Evolutionary conservation across 1,140 invertebrate species (phyloP), one percentile per base, ranked within the genome.

Genomic region (Drosophila grimshawi): DNA sequence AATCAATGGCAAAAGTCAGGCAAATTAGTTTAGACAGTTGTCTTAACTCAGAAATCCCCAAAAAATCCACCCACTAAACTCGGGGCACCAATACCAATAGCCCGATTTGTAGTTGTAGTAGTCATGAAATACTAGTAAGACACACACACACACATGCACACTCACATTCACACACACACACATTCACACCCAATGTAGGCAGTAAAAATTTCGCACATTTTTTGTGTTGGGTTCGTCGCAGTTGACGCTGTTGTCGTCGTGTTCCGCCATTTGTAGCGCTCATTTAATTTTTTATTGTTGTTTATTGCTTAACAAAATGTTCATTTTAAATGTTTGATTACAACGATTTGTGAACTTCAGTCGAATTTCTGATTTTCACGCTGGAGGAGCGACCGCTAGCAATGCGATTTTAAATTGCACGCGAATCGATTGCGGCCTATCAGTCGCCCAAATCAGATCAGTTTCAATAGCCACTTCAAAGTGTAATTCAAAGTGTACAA

Each of bases 251-350:
- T 41, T 45, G 69, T 52, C 65, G 70, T 83, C 83, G 83, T 86
- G 83, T 72, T 86, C 85, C 80, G 83, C 85, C 80, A 80, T 88
- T 88, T 88, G 85, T 88, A 89, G 80, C 79, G 80, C 75, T 88
- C 71, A 90, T 88, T 89, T 85, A 88, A 73, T 77, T 83, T 88
- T 88, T 88, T 90, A 88, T 88, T 89, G 86, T 89, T 89, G 86
- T 89, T 89, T 88, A 88, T 88, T 90, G 86, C 85, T 90, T 57
- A 86, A 79, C 81, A 71, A 86, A 81, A 65, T 69, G 77, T 86
- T 90, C 83, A 77, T 91, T 90, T 90, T 88, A 90, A 90, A 90
- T 90, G 88, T 90, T 90, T 90, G 88, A 90, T 90, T 90, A 90
- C 88, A 90, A 91, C 78, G 88, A 85, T 91, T 88, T 91, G 83